These are phyloP conservation scores for Clinocottus analis DNA, from an alignment of 2,113 vertebrate genomes.

Conservation along the genomic window DNA sequence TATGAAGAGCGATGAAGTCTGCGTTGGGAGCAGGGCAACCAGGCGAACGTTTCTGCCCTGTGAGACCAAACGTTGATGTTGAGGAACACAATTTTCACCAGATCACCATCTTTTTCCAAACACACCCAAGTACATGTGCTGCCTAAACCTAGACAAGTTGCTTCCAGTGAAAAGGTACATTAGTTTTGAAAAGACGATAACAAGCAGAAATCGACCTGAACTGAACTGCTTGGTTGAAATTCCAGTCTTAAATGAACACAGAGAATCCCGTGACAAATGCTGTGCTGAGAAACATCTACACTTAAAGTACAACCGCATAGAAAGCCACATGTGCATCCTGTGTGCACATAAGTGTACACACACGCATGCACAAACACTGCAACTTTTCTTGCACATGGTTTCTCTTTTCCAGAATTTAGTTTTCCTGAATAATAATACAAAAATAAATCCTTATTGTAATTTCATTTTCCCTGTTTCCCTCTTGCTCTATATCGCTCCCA, in stretches of 20 bases:
- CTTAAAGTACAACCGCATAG: background rate
- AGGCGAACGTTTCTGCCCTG: no score
- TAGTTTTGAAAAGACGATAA: no score
- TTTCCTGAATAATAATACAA: conserved; percentile 44
- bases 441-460: conserved; percentile 65
- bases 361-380: background rate
- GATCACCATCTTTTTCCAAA: no score
- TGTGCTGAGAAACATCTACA: background rate
- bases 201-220: no score
- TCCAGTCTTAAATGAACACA: background rate
- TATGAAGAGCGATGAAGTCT: no score
- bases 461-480: conserved; percentile 58
- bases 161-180: no score
- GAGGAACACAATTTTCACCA: no score
- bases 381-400: conserved; percentile 51
- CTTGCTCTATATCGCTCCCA: background rate
- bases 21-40: no score
- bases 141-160: no score
- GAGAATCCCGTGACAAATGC: no score
- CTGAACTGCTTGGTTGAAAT: background rate
- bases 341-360: background rate
- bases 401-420: conserved; percentile 45
- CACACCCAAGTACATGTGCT: no score
- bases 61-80: no score
- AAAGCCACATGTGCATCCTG: background rate